phyloP scores from a whole-genome alignment of 2,797 vertebrate genomes.

The Choloepus didactylus region DNA sequence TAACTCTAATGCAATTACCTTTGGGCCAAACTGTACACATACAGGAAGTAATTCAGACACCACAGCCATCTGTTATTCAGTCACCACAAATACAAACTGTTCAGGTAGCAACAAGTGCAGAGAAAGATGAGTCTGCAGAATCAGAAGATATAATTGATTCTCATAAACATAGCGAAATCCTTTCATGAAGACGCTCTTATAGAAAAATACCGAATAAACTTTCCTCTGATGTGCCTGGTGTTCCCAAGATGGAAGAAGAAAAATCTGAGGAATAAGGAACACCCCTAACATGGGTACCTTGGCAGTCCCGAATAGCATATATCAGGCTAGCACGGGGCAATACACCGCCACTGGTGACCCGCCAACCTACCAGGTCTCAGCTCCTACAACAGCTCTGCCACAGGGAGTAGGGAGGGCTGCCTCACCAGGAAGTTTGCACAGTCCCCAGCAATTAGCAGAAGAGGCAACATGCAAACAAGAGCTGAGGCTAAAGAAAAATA shows the following conservation, averaged over 20 bases:
- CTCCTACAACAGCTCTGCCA: too few relatives aligned
- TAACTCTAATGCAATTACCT: slow-evolving; percentile 90
- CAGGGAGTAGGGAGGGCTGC: too few relatives aligned
- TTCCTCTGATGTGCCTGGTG: slow-evolving; percentile 90
- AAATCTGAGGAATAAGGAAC: slow-evolving; percentile 91
- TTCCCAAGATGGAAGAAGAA: slow-evolving; percentile 93
- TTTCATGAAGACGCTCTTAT: slow-evolving; percentile 94
- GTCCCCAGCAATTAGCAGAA: too few relatives aligned
- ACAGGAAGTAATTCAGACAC: slow-evolving; percentile 91
- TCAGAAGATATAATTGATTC: slow-evolving; percentile 88
- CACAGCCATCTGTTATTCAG: slow-evolving; percentile 93
- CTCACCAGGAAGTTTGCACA: too few relatives aligned
- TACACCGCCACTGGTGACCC: slow-evolving; percentile 83
- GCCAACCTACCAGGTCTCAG: too few relatives aligned
- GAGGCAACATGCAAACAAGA: too few relatives aligned
- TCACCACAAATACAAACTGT: slow-evolving; percentile 91
- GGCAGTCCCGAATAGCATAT: slow-evolving; percentile 90
- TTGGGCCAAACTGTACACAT: slow-evolving; percentile 90
- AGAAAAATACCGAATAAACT: slow-evolving; percentile 96
- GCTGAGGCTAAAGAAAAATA: slow-evolving; percentile 75
- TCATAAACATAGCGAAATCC: slow-evolving; percentile 93
- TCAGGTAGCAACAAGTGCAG: slow-evolving; percentile 90
- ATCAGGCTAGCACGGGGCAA: slow-evolving; percentile 95
- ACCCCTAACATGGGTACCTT: slow-evolving; percentile 86
- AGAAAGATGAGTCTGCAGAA: slow-evolving; percentile 88